Evolutionary conservation across 1,140 invertebrate species (phyloP).

Genomic region (Aphidius ervi): DNA sequence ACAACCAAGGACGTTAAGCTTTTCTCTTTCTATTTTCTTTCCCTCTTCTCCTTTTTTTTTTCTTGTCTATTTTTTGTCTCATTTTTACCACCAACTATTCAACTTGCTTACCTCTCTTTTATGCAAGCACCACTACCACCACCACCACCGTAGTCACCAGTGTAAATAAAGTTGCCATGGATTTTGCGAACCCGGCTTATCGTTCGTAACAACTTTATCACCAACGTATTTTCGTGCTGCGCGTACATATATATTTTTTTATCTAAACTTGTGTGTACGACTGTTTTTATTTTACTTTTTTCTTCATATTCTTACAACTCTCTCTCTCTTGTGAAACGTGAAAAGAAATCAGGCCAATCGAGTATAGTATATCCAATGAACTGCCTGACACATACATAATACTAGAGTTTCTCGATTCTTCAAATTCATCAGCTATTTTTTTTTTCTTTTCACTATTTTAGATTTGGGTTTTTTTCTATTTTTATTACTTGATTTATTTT

Average conservation of each 20-base stretch:
- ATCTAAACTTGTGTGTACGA: conserved; percentile 11
- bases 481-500: too few species aligned
- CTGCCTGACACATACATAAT: conserved; percentile 11
- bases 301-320: background rate
- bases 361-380: conserved; percentile 19
- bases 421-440: conserved; percentile 6
- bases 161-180: conserved; percentile 30
- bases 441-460: background rate
- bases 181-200: conserved; percentile 26
- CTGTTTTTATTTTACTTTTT: background rate
- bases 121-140: background rate
- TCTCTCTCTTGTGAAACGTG: background rate
- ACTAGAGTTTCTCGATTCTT: conserved; percentile 16
- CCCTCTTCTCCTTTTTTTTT: background rate
- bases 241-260: conserved; percentile 22
- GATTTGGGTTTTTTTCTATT: too few species aligned
- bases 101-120: too few species aligned
- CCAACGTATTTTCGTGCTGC: conserved; percentile 23
- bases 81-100: too few species aligned
- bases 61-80: too few species aligned
- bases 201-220: conserved; percentile 30
- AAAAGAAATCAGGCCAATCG: conserved; percentile 19
- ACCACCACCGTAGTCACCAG: conserved; percentile 13
- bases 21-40: conserved; percentile 9
- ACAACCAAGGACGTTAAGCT: conserved; percentile 16